phyloP scores from a whole-genome alignment of 2,113 vertebrate genomes.

The Motacilla tschutschensis region DNA sequence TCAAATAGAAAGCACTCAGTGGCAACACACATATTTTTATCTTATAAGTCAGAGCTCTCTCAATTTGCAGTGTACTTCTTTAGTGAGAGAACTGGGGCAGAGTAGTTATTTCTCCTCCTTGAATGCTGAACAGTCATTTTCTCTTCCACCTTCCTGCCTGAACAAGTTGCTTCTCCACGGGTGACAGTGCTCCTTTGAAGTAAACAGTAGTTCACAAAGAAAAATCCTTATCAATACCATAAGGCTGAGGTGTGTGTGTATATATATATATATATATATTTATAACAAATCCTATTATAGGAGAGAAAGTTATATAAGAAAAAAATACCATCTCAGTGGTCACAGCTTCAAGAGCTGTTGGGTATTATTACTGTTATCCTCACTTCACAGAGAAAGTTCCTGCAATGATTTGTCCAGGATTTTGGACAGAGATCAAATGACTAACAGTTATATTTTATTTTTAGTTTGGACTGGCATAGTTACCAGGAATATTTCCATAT shows the following conservation, averaged over 20 bases:
- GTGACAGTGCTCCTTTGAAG: neutral
- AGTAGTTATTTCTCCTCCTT: neutral
- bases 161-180: neutral
- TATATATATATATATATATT: neutral
- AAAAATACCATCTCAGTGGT: neutral
- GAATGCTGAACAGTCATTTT: neutral
- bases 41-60: neutral
- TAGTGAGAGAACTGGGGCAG: neutral
- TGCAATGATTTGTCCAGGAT: neutral
- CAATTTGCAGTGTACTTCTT: neutral
- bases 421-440: neutral
- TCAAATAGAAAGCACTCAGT: neutral
- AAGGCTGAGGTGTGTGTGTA: fast-evolving
- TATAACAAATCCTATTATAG: neutral
- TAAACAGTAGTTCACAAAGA: neutral
- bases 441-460: slow-evolving; percentile 20
- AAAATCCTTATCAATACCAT: neutral
- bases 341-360: neutral
- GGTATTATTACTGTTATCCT: neutral
- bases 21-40: neutral
- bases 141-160: neutral
- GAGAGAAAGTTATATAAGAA: neutral
- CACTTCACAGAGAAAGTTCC: neutral
- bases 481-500: neutral
- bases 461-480: slow-evolving; percentile 26